Evolutionary conservation across 2,113 vertebrate genomes (phyloP).

Genomic region (Camelus bactrianus): DNA sequence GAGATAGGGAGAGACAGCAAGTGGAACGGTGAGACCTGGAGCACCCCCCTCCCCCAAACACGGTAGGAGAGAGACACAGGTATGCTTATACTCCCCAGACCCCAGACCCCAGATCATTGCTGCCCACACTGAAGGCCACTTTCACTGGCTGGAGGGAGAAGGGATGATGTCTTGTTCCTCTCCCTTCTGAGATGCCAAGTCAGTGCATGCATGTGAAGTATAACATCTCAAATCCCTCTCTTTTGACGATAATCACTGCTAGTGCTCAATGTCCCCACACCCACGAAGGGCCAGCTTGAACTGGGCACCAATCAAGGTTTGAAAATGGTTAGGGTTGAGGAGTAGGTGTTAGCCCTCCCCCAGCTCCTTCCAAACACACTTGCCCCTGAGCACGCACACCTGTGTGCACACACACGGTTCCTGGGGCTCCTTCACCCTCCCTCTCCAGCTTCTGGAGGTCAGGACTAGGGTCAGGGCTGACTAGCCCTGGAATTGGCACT

Average conservation of each 20-base stretch:
- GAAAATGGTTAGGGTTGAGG: not conserved
- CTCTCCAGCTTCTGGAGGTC: not conserved
- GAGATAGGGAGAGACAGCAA: slow-evolving; percentile 70
- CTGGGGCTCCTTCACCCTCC: not conserved
- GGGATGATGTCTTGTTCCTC: not conserved
- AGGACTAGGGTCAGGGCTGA: slow-evolving; percentile 49
- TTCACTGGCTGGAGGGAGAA: not conserved
- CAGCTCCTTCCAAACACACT: not conserved
- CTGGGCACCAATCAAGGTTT: not conserved
- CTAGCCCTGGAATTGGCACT: slow-evolving; percentile 14
- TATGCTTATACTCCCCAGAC: not conserved
- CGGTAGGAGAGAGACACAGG: not conserved
- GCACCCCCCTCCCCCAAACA: not conserved
- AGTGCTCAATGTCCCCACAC: not conserved
- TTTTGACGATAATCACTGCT: not conserved
- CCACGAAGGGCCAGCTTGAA: not conserved
- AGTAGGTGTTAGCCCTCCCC: not conserved
- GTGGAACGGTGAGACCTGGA: slow-evolving; percentile 26
- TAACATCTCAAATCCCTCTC: not conserved
- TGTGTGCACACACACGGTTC: not conserved
- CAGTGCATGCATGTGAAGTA: not conserved
- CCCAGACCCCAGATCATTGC: not conserved
- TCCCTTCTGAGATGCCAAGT: not conserved
- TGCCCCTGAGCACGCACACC: not conserved
- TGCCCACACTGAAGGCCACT: not conserved